Conservation (phyloP, 1,140 invertebrate species). For the Frieseomelitta varia region DNA sequence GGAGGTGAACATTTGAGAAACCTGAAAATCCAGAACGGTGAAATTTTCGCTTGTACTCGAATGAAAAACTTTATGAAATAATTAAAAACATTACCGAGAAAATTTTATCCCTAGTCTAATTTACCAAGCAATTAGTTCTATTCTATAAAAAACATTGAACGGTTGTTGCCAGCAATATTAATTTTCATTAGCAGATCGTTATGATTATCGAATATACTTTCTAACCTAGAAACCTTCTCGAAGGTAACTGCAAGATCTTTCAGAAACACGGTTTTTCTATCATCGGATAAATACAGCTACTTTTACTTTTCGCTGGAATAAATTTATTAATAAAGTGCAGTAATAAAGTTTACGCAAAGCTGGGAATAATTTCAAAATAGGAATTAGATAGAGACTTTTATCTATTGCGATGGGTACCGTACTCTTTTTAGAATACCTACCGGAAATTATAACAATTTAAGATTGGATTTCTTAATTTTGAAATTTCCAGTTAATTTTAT, state of each 20-base stretch:
- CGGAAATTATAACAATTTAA: too few species aligned
- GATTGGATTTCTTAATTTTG: too few species aligned
- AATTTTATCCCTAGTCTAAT: not conserved
- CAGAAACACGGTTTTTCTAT: not conserved
- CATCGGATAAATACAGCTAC: too few species aligned
- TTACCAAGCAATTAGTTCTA: not conserved
- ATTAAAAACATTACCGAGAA: not conserved
- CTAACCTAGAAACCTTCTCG: not conserved
- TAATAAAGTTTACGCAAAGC: too few species aligned
- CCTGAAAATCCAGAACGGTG: not conserved
- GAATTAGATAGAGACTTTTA: too few species aligned
- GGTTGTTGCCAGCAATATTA: not conserved
- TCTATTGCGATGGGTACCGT: too few species aligned
- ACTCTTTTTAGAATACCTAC: too few species aligned
- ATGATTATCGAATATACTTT: not conserved
- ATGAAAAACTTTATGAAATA: not conserved
- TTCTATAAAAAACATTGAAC: not conserved
- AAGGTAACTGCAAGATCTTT: not conserved
- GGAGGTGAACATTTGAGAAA: not conserved
- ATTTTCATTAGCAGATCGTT: not conserved
- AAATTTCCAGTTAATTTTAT: too few species aligned
- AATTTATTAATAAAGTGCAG: not conserved
- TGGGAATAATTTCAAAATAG: too few species aligned
- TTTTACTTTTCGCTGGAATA: not conserved
- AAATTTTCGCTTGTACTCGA: not conserved